Evolutionary conservation across 2,113 vertebrate genomes (phyloP), one percentile per base, ranked within the genome.

Genomic region (Alectura lathami): DNA sequence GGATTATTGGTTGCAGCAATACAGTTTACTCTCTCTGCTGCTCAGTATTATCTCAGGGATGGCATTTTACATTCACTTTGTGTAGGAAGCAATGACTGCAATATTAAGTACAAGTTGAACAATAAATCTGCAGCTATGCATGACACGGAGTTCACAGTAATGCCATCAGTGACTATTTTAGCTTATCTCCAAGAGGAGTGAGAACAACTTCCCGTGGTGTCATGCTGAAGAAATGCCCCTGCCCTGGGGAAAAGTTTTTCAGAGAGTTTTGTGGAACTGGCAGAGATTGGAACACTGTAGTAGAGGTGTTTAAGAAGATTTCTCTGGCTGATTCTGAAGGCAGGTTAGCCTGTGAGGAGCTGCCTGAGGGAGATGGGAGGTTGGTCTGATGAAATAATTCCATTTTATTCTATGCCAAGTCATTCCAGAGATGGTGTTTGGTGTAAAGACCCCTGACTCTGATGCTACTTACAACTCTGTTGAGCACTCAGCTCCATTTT

Each of bases 181-280:
- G 34, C 17, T 75, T 64, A 3, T n/a, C 23, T 79, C 22, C 0
- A 0, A 45, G 30, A 56, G 17, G 7, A 7, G 36, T 43, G 30
- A 43, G 21, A 30, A 67, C 18, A 72, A 40, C 17, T 4, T 81
- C 20, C 53, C 17, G 9, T 4, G 40, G 21, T 27, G 13, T 78
- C 53, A 17, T 4, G 16, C 48, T 57, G 74, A 76, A 86, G 43
- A 95, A 85, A 50, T 45, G 14, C 8, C 72, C 10, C 27, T 38
- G 26, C 47, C 18, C 30, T 34, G 17, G 54, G 67, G 45, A 69
- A 73, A 9, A 30, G 36, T 79, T 40, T 66, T 50, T 79, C 30
- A 30, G 68, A 68, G 20, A n/a, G n/a, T n/a, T n/a, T n/a, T 68
- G 53, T 17, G 45, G 30, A 76, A 22, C 42, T 69, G 24, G 53